Evolutionary conservation across 2,888 invertebrate genomes (phyloP), one percentile per base, ranked within the genome.

Genomic region (Epinotia ramella): DNA sequence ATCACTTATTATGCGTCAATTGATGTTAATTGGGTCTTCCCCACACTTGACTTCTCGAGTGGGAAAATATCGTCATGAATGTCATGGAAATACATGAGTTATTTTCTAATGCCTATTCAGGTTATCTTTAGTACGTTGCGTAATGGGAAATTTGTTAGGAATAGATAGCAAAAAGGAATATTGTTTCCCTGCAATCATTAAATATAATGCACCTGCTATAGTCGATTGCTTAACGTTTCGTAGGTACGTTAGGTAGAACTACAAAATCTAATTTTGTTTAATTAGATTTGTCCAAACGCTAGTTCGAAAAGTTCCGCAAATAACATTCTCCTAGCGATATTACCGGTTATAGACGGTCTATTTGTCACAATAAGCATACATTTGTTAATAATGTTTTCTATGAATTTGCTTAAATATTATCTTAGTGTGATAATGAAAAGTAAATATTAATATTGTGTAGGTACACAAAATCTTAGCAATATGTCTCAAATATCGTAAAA

Each of bases 21-120:
- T 68, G 68, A 44, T 44, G n/a, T 59, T 68, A 59, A 68, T 57
- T 68, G 68, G 68, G 68, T 44, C 44, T 68, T 59, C 57, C 59
- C 57, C 59, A 59, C 44, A 24, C 57, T 68, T n/a, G 18, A 20
- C 16, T 20, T 59, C 44, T 57, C 18, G 59, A 68, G 68, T 68
- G 24, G 59, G 68, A 24, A 67, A 68, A 33, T 57, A 67, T 28
- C 28, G 28, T 68, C 57, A 20, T 20, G 20, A 13, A 57, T 57
- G 16, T 68, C 44, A 56, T 44, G 57, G 20, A 57, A 68, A 68
- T 67, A 12, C 13, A 67, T 40, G 2, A 9, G 12, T 16, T 40
- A 13, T 7, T 20, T 40, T 67, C 20, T 56, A 33, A 9, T 53
- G 13, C 12, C 13, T 66, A 9, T 16, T 40, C 11, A 6, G 9